A percentile compares a stretch with the other conserved stretches of the same genome.
Conservation (phyloP, 2,888 invertebrate genomes). For the Alloplasta piceator region DNA sequence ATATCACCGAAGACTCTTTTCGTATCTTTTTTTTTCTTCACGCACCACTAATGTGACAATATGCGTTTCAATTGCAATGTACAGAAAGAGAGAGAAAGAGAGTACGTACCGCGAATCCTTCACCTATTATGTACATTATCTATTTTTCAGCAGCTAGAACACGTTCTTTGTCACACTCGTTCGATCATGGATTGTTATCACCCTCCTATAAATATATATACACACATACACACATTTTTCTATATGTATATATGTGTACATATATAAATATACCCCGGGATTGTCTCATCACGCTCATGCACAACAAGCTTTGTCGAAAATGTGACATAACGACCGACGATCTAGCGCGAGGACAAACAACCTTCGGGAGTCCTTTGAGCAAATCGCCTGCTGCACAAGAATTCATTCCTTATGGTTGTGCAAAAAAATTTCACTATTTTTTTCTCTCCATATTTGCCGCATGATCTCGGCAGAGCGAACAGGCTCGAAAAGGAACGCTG, state of each 20-base stretch:
- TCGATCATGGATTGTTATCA: slow-evolving; percentile 4
- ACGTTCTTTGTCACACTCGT: slow-evolving; percentile 24
- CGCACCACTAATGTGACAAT: slow-evolving; percentile 38
- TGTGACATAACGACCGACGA: slow-evolving; percentile 17
- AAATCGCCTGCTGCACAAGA: slow-evolving; percentile 62
- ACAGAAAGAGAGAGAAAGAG: slow-evolving; percentile 30
- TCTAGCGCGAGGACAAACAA: slow-evolving; percentile 3
- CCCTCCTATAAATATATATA: background rate
- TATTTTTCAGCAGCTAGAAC: slow-evolving; percentile 18
- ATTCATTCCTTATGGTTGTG: slow-evolving; percentile 63
- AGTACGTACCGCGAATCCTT: slow-evolving; percentile 12
- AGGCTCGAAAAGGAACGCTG: slow-evolving; percentile 8
- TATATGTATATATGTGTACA: slow-evolving; percentile 13
- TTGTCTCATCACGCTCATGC: slow-evolving; percentile 23
- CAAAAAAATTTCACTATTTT: slow-evolving; percentile 22
- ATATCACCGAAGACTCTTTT: slow-evolving; percentile 27
- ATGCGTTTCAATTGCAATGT: background rate
- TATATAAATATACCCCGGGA: slow-evolving; percentile 22
- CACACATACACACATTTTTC: background rate
- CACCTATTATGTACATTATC: slow-evolving; percentile 39
- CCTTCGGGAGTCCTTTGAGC: slow-evolving; percentile 5
- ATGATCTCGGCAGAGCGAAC: background rate
- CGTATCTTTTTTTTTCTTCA: slow-evolving; percentile 24
- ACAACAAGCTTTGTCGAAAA: slow-evolving; percentile 18
- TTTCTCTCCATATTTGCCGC: background rate